A percentile compares a stretch with the other conserved stretches of the same genome.
phyloP scores from a whole-genome alignment of 2,113 vertebrate species.

The Pristiophorus japonicus region DNA sequence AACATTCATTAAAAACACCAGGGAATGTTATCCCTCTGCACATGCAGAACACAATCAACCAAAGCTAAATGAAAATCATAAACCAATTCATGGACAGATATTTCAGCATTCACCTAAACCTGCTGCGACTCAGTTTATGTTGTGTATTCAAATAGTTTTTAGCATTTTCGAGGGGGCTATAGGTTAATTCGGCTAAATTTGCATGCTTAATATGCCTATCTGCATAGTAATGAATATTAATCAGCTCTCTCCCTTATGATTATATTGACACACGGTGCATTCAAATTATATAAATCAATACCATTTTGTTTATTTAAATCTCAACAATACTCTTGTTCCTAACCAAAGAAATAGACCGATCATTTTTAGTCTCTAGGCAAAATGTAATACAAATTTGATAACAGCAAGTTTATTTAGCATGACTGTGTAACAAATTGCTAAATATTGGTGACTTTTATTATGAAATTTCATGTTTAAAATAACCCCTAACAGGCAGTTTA shows the following conservation, averaged over 20 bases:
- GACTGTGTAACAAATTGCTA: not conserved
- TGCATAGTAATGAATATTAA: not conserved
- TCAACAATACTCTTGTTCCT: not conserved
- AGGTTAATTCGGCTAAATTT: slow-evolving; percentile 13
- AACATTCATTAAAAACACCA: not conserved
- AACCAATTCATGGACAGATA: not conserved
- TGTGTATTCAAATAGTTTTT: not conserved
- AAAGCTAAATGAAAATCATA: not conserved
- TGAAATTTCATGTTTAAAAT: slow-evolving; percentile 2
- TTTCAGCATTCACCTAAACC: not conserved
- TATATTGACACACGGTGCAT: not conserved
- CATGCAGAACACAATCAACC: not conserved
- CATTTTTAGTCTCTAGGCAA: not conserved
- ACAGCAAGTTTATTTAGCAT: not conserved
- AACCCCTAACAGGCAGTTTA: not conserved
- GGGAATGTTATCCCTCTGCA: not conserved
- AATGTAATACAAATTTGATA: not conserved
- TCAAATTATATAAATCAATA: not conserved
- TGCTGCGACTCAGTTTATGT: not conserved
- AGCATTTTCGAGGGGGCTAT: not conserved
- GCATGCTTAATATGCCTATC: not conserved
- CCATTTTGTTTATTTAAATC: not conserved
- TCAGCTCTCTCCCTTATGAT: not conserved
- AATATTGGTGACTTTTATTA: not conserved
- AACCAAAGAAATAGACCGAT: not conserved